These are phyloP conservation scores for Trachemys scripta DNA, from an alignment of 2,113 vertebrate genomes.

Conservation along the genomic window DNA sequence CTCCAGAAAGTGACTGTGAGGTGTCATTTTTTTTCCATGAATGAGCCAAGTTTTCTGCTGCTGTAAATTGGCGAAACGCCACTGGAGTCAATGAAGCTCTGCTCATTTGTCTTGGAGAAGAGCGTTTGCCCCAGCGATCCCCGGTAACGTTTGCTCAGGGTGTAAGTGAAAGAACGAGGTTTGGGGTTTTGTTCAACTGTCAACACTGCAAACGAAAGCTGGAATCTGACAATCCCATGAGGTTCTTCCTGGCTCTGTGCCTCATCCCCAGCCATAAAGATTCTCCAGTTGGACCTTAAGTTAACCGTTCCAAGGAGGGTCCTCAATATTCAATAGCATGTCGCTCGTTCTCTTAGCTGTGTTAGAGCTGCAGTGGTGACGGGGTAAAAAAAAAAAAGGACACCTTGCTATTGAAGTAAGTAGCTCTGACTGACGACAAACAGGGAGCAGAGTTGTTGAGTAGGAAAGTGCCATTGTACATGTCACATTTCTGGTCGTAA, in stretches of 20 bases:
- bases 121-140: neutral
- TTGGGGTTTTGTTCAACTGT: neutral
- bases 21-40: neutral
- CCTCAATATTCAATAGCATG: neutral
- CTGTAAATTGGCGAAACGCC: neutral
- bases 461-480: neutral
- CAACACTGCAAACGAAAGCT: neutral
- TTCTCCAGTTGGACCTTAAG: neutral
- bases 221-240: neutral
- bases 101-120: neutral
- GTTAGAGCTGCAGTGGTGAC: neutral
- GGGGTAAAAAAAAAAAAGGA: neutral
- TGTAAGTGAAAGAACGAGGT: neutral
- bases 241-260: neutral
- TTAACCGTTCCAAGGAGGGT: accelerated
- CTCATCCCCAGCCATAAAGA: neutral
- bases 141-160: neutral
- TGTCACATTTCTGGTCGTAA: accelerated
- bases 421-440: neutral
- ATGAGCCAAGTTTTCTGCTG: neutral
- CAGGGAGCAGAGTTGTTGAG: neutral
- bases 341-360: neutral
- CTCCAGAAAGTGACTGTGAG: neutral
- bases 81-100: neutral
- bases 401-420: accelerated